Conservation (phyloP, 53 echinoderm and acorn worm genomes). For the Echinometra lucunter region DNA sequence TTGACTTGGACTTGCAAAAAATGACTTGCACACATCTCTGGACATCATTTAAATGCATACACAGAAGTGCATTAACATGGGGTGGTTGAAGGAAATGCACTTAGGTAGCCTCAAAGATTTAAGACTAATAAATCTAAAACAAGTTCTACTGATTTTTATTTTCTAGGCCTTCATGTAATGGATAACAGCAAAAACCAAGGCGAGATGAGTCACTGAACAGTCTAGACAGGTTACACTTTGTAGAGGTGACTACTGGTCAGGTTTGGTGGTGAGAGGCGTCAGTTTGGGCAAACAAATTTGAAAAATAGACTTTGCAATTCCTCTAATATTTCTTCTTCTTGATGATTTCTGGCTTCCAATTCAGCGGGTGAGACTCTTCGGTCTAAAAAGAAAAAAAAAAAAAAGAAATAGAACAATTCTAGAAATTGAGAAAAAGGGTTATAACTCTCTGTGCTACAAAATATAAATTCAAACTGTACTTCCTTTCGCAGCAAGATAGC, state of each 20-base stretch:
- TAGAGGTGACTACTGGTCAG: neutral
- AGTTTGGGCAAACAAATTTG: neutral
- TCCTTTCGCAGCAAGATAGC: no score
- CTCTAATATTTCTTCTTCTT: constrained; percentile 94
- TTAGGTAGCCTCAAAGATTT: no score
- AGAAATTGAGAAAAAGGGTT: neutral
- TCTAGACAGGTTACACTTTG: neutral
- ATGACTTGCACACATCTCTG: no score
- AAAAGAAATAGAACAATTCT: neutral
- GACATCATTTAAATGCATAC: no score
- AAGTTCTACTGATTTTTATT: no score
- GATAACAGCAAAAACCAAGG: no score
- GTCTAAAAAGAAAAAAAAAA: constrained; percentile 71
- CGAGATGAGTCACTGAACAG: neutral
- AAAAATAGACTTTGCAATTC: neutral
- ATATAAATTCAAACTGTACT: no score
- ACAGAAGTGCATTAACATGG: no score
- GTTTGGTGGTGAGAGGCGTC: neutral
- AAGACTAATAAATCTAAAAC: no score
- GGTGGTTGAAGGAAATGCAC: no score
- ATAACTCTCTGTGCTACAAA: neutral
- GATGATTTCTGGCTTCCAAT: constrained; percentile 98
- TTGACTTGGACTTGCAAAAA: no score
- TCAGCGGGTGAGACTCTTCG: constrained; percentile 94
- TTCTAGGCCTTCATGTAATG: no score